Conservation (phyloP, 1,140 invertebrate genomes). For the Halyomorpha halys region DNA sequence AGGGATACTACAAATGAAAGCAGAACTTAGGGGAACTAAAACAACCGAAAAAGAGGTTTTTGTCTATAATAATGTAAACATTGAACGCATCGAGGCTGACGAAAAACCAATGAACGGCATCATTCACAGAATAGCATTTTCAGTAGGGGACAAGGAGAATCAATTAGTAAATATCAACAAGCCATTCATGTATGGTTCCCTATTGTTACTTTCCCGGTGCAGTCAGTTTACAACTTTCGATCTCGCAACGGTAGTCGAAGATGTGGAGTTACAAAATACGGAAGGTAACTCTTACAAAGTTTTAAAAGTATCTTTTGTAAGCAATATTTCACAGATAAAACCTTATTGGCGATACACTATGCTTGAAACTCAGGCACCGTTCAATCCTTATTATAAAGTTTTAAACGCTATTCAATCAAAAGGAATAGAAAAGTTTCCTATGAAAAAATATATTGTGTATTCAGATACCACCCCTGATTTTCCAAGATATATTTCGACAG, state of each 20-base stretch:
- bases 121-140: conserved; percentile 28
- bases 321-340: conserved; percentile 35
- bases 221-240: conserved; percentile 50
- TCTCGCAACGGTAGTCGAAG: conserved; percentile 37
- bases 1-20: conserved; percentile 32
- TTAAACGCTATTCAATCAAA: conserved; percentile 49
- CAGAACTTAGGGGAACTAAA: conserved; percentile 17
- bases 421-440: conserved; percentile 43
- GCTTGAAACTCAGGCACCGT: conserved; percentile 55
- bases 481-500: conserved; percentile 35
- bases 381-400: conserved; percentile 55
- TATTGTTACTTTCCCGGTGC: conserved; percentile 56
- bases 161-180: conserved; percentile 38
- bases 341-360: conserved; percentile 43
- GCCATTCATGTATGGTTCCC: conserved; percentile 56
- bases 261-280: conserved; percentile 45
- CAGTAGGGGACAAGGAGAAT: conserved; percentile 23
- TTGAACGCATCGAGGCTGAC: conserved; percentile 40
- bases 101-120: conserved; percentile 36
- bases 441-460: conserved; percentile 50
- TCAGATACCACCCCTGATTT: conserved; percentile 32
- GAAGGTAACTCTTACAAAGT: conserved; percentile 41
- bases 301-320: conserved; percentile 38
- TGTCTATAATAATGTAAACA: not conserved
- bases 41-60: not conserved